Conservation (phyloP, 2,797 vertebrate species). For the Amazona finschi region DNA sequence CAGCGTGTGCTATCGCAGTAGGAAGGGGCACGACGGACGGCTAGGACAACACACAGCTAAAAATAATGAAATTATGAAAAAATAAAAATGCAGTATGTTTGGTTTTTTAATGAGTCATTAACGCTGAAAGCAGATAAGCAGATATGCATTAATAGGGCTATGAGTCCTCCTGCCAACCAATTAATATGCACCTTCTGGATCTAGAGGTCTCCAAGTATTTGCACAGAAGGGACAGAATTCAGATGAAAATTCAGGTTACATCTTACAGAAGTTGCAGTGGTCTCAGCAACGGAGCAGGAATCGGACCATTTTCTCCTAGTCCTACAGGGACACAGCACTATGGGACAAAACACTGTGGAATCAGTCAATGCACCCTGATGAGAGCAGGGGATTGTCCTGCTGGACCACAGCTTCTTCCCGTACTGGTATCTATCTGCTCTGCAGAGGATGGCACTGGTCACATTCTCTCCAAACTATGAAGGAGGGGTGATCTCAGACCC, state of each 20-base stretch:
- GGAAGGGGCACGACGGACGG: not conserved
- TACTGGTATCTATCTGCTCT: not conserved
- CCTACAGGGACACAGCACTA: not conserved
- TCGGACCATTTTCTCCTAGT: not conserved
- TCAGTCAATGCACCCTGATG: accelerated
- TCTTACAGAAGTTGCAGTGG: not conserved
- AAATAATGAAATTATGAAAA: not conserved
- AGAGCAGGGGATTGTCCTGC: not conserved
- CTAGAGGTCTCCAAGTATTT: not conserved
- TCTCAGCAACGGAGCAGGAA: not conserved
- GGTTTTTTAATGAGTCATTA: not conserved
- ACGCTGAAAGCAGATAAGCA: not conserved
- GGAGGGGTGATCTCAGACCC: not conserved
- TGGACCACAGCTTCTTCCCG: not conserved
- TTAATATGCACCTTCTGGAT: not conserved
- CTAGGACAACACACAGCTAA: not conserved
- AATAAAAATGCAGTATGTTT: not conserved
- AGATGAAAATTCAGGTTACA: not conserved
- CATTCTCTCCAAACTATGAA: not conserved
- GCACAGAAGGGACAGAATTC: not conserved
- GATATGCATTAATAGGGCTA: not conserved
- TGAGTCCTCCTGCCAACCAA: not conserved
- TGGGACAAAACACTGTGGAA: accelerated
- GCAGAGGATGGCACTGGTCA: not conserved
- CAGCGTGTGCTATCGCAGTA: not conserved